Evolutionary conservation across 2,797 vertebrate species (phyloP).

Genomic region (Girardinus metallicus): DNA sequence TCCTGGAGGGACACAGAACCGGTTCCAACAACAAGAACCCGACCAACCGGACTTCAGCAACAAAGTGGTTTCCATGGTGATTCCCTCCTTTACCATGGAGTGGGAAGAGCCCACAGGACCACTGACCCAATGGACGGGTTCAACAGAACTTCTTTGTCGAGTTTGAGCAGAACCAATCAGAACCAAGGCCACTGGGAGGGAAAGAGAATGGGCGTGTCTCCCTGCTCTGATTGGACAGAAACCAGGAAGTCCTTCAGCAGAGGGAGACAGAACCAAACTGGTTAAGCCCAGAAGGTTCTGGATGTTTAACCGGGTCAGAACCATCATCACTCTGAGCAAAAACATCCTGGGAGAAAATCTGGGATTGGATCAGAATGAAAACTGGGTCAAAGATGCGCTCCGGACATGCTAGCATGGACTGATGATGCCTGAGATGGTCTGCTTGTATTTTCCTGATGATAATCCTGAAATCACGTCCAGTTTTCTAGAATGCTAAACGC

Average conservation of each 20-base stretch:
- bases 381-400: no score
- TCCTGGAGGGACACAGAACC: slow-evolving; percentile 58
- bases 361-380: not conserved
- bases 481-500: no score
- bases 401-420: no score
- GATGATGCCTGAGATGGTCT: no score
- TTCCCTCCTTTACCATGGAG: not conserved
- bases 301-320: not conserved
- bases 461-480: no score
- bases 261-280: not conserved
- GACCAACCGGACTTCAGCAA: not conserved
- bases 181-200: no score
- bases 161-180: no score
- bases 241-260: not conserved
- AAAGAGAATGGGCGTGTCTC: not conserved
- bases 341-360: not conserved
- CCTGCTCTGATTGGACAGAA: not conserved
- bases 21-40: not conserved
- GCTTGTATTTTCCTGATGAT: no score
- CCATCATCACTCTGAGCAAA: not conserved
- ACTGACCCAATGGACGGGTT: not conserved
- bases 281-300: not conserved
- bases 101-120: not conserved
- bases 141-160: not conserved
- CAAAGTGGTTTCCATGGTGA: not conserved